Evolutionary conservation across 2,113 vertebrate species (phyloP), one percentile per base, ranked within the genome.

Genomic region (Tetraodon nigroviridis): DNA sequence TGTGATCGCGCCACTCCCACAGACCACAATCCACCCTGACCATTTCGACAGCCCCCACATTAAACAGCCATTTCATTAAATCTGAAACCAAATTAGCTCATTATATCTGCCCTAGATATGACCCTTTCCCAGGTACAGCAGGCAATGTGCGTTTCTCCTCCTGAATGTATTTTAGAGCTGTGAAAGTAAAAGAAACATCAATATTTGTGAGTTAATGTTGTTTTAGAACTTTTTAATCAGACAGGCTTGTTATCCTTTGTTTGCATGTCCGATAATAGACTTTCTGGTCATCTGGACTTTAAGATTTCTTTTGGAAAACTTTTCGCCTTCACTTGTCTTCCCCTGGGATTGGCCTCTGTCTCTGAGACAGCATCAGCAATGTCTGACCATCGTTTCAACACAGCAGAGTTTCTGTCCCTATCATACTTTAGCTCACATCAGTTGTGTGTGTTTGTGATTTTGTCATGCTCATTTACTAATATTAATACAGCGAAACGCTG

Each of bases 11-110:
- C 16, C 53, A 13, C 72, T 67, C 57, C 69, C 46, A 58, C 50
- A 52, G 22, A 73, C 15, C 12, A 60, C 17, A 44, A 44, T 44
- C 66, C 61, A 14, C 18, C 27, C 68, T 7, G 69, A 63, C 69
- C 80, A 56, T 66, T 64, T 18, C 32, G 29, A 76, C 69, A 37
- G 54, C 71, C 46, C 70, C 65, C 64, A 18, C 69, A 58, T 64
- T 67, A 69, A 71, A 75, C 8, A 51, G 45, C 66, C 17, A 61
- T 86, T 83, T 76, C 82, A 87, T 86, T 76, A 78, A 78, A 76
- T 40, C 51, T 61, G 42, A 66, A 78, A 47, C 61, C 55, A 66
- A 84, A 84, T 60, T 10, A 66, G 57, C 71, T 80, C 65, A 52
- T 76, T 78, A 63, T 57, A 40, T 62, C 68, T 67, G 75, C 47